Base-by-base conservation (phyloP, 2,888 invertebrate genomes). In the Drosophila koepferae region DNA sequence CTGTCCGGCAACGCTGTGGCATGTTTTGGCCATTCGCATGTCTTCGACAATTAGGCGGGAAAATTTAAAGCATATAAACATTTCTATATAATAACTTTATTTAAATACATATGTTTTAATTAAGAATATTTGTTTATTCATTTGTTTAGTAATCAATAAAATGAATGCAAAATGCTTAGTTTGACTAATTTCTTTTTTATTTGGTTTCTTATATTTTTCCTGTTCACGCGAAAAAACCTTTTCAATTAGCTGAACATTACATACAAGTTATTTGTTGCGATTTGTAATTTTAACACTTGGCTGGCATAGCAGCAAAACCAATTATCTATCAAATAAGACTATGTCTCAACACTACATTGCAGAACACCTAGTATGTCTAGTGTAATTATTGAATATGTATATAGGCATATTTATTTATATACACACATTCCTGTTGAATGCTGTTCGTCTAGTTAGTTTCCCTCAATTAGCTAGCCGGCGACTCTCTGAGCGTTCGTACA, bases 231-330 rank as follows among this genome's bases (percentile, higher is more conserved):
- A 18, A 61, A 48, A 86, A 81, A 68, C 69, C 71, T 82, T 63
- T 64, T 9, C 69, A 72, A 68, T 66, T 79, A 51, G 23, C 34
- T 64, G 82, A 48, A 60, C 44, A 59, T 77, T 77, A 66, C 62
- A 56, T 44, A 56, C 41, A 60, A 55, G 74, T 56, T 82, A 77
- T 82, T 77, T 87, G 77, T 79, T 71, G 76, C 74, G 59, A 66
- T 63, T 41, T 61, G 66, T 64, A 70, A 63, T 80, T 83, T 82
- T 86, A 75, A 58, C 72, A 78, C 86, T 64, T 68, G 51, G 43
- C 58, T 60, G 38, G 20, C 59, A 68, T 51, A 63, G 54, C 62
- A 59, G 66, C 63, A 74, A 68, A 54, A 62, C 23, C 49, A 70
- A 73, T 73, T 64, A 71, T 31, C 66, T 49, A 46, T 31, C 28